Conservation (phyloP, 2,888 invertebrate genomes). For the Melanostoma mellinum region DNA sequence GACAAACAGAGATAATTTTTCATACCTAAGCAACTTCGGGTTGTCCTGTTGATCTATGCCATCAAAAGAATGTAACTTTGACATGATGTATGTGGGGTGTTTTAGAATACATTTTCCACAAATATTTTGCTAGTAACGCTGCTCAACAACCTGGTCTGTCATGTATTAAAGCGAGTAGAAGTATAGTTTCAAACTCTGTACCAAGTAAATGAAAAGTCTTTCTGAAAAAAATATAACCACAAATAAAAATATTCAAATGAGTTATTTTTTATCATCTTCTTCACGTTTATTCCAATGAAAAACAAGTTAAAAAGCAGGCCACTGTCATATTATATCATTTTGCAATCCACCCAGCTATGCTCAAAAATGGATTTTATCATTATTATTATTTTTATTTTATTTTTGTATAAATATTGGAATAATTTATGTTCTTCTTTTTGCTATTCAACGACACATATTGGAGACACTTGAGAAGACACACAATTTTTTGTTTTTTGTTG, state of each 20-base stretch:
- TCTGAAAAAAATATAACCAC: not conserved
- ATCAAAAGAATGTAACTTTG: no score
- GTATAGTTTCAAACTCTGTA: no score
- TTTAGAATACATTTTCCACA: no score
- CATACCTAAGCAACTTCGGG: no score
- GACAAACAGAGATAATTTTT: no score
- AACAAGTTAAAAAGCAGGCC: conserved; percentile 17
- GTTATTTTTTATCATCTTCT: conserved; percentile 37
- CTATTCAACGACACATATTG: conserved; percentile 63
- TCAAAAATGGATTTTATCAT: conserved; percentile 11
- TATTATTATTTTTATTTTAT: not conserved
- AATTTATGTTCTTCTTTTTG: conserved; percentile 37
- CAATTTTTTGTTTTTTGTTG: conserved; percentile 18
- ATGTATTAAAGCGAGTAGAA: no score
- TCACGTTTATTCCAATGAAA: conserved; percentile 39
- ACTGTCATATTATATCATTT: conserved; percentile 39
- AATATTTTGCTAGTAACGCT: no score
- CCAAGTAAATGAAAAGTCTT: no score
- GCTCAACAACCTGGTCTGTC: no score
- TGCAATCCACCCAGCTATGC: conserved; percentile 30
- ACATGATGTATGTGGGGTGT: no score
- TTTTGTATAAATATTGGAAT: conserved; percentile 56
- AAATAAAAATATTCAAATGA: conserved; percentile 29
- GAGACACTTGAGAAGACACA: conserved; percentile 67
- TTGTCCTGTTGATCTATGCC: no score